A percentile compares a stretch with the other conserved stretches of the same genome.
Evolutionary conservation across 2,797 vertebrate species (phyloP).

Genomic region (Intellagama lesueurii): DNA sequence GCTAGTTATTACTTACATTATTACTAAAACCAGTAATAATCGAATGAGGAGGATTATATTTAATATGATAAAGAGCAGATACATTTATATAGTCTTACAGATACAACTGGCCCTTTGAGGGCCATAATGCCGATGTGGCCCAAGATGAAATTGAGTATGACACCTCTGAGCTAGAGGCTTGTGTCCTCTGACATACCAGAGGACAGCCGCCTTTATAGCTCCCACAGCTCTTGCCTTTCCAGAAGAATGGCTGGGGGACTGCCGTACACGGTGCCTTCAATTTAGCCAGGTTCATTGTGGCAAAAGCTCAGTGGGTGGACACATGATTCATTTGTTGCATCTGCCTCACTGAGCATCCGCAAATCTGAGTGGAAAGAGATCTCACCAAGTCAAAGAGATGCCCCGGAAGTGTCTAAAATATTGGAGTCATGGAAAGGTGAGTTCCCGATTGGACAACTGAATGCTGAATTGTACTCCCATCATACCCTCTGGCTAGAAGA

Average conservation of each 20-base stretch:
- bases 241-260: neutral
- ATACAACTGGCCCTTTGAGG: too few relatives aligned
- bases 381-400: neutral
- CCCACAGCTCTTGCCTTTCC: too few relatives aligned
- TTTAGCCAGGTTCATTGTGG: neutral
- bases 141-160: too few relatives aligned
- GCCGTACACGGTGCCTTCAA: neutral
- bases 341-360: slow-evolving; percentile 12
- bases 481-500: neutral
- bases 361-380: neutral
- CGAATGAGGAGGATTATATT: too few relatives aligned
- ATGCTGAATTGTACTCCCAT: neutral
- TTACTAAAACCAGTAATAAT: too few relatives aligned
- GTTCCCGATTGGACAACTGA: neutral
- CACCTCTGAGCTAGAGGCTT: too few relatives aligned
- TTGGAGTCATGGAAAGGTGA: neutral
- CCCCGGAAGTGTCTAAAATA: slow-evolving; percentile 5
- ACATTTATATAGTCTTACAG: too few relatives aligned
- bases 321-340: neutral
- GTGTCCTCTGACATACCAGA: too few relatives aligned
- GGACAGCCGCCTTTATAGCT: too few relatives aligned
- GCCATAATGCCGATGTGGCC: too few relatives aligned
- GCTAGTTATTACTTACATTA: too few relatives aligned
- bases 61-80: too few relatives aligned
- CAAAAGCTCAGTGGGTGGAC: neutral